Evolutionary conservation across 2,113 vertebrate genomes (phyloP).

Genomic region (Phoenicopterus ruber): DNA sequence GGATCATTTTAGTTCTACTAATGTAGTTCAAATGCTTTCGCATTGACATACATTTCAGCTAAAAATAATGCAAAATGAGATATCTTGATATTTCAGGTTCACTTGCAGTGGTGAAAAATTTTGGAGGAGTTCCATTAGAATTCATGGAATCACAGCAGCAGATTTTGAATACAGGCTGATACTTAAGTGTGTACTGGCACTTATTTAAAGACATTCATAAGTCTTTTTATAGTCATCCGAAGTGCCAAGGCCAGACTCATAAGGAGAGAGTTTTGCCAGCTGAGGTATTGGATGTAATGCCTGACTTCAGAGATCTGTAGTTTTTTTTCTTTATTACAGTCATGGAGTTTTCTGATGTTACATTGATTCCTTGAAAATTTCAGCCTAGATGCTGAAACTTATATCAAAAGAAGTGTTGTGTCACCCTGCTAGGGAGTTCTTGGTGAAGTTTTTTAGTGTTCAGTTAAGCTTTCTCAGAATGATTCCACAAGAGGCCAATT

Average conservation of each 20-base stretch:
- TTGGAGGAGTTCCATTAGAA: slow-evolving; percentile 9
- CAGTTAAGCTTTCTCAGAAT: not conserved
- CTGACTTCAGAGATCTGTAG: not conserved
- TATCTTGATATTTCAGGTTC: slow-evolving; percentile 15
- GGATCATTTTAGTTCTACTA: not conserved
- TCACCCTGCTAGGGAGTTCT: not conserved
- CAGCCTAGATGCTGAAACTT: not conserved
- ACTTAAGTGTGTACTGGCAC: not conserved
- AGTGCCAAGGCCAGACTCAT: not conserved
- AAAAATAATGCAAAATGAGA: slow-evolving; percentile 45
- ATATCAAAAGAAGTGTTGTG: not conserved
- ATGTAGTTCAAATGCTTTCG: slow-evolving; percentile 26
- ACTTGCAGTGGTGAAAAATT: not conserved
- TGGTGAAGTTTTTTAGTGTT: not conserved
- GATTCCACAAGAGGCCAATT: not conserved
- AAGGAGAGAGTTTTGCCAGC: not conserved
- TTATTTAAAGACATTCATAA: not conserved
- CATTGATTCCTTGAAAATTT: not conserved
- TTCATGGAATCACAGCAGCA: not conserved
- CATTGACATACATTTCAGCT: slow-evolving; percentile 49
- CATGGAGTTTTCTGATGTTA: not conserved
- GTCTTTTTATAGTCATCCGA: not conserved
- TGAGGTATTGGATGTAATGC: not conserved
- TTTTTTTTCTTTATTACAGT: not conserved
- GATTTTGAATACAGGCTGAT: not conserved